Evolutionary conservation across 1,140 invertebrate genomes (phyloP).

Genomic region (Aleiodes sp.): DNA sequence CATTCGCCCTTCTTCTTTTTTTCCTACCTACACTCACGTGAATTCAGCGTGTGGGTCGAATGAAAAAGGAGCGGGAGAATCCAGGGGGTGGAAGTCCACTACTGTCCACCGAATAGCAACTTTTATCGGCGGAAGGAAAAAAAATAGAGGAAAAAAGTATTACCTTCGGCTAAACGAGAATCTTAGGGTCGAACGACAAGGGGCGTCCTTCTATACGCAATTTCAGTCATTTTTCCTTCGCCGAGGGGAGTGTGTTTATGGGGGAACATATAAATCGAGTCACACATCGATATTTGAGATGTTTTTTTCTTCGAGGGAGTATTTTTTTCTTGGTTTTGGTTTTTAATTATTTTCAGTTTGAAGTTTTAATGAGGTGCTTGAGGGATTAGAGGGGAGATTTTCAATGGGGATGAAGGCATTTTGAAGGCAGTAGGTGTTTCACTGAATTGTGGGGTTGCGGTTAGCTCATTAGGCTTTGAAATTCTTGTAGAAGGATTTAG

Average conservation of each 20-base stretch:
- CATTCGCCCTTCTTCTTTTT: conserved; percentile 33
- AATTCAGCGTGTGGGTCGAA: conserved; percentile 22
- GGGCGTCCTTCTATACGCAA: background rate
- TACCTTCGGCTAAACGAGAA: conserved; percentile 23
- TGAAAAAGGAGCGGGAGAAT: background rate
- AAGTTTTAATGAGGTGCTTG: too few species aligned
- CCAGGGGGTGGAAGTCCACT: conserved; percentile 21
- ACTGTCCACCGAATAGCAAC: conserved; percentile 29
- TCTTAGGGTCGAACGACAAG: conserved; percentile 10
- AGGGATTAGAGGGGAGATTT: too few species aligned
- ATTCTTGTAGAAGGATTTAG: too few species aligned
- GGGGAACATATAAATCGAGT: background rate
- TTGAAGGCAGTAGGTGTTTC: too few species aligned
- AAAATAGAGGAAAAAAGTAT: conserved; percentile 28
- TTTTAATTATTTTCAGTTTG: too few species aligned
- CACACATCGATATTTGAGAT: background rate
- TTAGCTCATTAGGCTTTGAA: too few species aligned
- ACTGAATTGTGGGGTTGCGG: too few species aligned
- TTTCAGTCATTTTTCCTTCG: conserved; percentile 8
- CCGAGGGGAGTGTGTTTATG: background rate
- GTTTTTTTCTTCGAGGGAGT: background rate
- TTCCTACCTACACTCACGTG: conserved; percentile 19
- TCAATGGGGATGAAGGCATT: too few species aligned
- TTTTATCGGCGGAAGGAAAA: conserved; percentile 20
- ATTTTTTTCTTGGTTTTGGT: background rate